Conservation (phyloP, 2,888 invertebrate species). For the Macaria liturata region DNA sequence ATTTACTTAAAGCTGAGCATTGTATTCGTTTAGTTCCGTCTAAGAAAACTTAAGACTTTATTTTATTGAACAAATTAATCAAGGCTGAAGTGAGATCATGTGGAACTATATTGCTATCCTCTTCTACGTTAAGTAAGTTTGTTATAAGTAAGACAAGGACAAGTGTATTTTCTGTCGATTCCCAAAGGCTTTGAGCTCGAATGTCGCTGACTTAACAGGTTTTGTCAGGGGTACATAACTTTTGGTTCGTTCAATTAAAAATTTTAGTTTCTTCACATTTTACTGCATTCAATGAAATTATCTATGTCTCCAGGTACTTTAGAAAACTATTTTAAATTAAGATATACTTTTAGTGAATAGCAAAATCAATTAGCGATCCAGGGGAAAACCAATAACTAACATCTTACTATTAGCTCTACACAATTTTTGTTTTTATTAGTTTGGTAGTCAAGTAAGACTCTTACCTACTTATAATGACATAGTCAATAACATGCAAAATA, state of each 20-base stretch:
- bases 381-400: no score
- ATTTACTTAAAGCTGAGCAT: constrained; percentile 28
- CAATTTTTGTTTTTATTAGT: no score
- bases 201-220: constrained; percentile 78
- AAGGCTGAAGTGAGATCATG: constrained; percentile 58
- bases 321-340: no score
- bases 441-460: no score
- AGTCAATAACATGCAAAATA: no score
- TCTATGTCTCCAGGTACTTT: no score
- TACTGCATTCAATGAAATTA: no score
- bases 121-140: constrained; percentile 37
- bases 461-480: no score
- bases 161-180: constrained; percentile 41
- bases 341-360: no score
- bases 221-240: constrained; percentile 58
- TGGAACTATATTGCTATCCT: constrained; percentile 47
- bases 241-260: constrained; percentile 38
- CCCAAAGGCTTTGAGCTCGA: constrained; percentile 53
- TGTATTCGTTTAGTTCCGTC: constrained; percentile 38
- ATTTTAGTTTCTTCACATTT: no score
- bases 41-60: constrained; percentile 45
- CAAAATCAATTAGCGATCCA: no score
- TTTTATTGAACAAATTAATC: constrained; percentile 44
- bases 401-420: no score
- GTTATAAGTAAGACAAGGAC: constrained; percentile 49